These are phyloP conservation scores for Ornithoptera priamus DNA, from an alignment of 2,888 invertebrate species.

Conservation along the genomic window DNA sequence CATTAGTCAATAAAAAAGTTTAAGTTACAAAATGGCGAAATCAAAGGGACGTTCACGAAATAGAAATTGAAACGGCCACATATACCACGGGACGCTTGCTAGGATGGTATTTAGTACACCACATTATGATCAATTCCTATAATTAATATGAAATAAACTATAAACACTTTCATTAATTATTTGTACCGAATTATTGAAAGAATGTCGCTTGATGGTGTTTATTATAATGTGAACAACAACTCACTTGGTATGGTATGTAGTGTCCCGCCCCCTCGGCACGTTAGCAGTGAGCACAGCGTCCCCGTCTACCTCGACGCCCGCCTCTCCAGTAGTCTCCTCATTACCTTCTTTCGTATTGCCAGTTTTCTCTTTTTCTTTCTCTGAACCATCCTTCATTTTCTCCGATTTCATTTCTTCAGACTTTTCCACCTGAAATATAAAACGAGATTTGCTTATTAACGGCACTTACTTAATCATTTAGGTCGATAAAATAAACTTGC, in stretches of 20 bases:
- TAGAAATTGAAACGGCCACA: no score
- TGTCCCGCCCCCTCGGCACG: constrained; percentile 85
- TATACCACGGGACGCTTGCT: no score
- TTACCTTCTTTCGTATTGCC: constrained; percentile 66
- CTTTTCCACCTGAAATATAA: constrained; percentile 57
- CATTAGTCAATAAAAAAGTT: no score
- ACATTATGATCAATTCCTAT: no score
- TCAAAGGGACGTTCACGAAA: no score
- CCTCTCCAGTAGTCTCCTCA: constrained; percentile 69
- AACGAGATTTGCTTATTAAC: background rate
- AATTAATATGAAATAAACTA: no score
- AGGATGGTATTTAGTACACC: no score
- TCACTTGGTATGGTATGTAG: constrained; percentile 88
- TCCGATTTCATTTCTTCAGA: constrained; percentile 67
- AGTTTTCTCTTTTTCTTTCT: constrained; percentile 70
- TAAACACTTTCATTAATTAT: no score
- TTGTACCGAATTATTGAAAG: no score
- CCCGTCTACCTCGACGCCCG: constrained; percentile 86
- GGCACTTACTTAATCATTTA: background rate
- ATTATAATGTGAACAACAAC: constrained; percentile 33
- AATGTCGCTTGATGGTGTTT: background rate
- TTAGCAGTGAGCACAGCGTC: constrained; percentile 83
- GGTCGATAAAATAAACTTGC: no score
- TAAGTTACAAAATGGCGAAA: no score
- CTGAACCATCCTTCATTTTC: constrained; percentile 61